These are phyloP conservation scores for Lycophotia porphyrea DNA, from an alignment of 2,888 invertebrate species.

Conservation along the genomic window DNA sequence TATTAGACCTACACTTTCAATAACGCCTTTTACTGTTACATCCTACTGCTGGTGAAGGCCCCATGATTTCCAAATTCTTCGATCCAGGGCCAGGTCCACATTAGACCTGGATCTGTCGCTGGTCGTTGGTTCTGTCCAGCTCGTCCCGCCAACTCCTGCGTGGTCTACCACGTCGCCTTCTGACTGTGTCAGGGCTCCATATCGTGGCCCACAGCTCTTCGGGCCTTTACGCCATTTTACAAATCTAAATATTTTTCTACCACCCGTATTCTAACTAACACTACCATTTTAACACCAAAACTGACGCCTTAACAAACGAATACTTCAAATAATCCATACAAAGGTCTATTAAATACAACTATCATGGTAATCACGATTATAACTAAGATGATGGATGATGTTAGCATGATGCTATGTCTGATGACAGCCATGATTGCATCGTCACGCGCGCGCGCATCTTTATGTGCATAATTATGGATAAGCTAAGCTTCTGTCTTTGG, in stretches of 20 bases:
- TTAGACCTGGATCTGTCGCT: too few relatives aligned
- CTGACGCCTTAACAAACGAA: neutral
- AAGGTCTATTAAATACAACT: neutral
- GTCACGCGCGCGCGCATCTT: conserved; percentile 62
- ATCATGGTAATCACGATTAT: conserved; percentile 14
- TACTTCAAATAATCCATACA: neutral
- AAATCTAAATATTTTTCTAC: too few relatives aligned
- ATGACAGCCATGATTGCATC: conserved; percentile 51
- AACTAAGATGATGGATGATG: conserved; percentile 9
- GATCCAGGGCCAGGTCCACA: too few relatives aligned
- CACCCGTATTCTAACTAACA: too few relatives aligned
- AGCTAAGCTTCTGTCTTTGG: conserved; percentile 21
- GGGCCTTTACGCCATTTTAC: neutral
- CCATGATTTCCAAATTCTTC: too few relatives aligned
- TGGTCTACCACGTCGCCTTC: too few relatives aligned
- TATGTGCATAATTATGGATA: conserved; percentile 53
- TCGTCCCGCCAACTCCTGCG: too few relatives aligned
- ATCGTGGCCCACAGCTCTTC: too few relatives aligned
- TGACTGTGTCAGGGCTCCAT: too few relatives aligned
- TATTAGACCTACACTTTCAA: neutral
- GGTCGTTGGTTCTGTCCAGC: too few relatives aligned
- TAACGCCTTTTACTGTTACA: neutral
- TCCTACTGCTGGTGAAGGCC: too few relatives aligned
- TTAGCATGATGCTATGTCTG: conserved; percentile 25
- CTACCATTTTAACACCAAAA: neutral